These are phyloP conservation scores for Oryzias woworae DNA, from an alignment of 2,113 vertebrate species.

Conservation along the genomic window DNA sequence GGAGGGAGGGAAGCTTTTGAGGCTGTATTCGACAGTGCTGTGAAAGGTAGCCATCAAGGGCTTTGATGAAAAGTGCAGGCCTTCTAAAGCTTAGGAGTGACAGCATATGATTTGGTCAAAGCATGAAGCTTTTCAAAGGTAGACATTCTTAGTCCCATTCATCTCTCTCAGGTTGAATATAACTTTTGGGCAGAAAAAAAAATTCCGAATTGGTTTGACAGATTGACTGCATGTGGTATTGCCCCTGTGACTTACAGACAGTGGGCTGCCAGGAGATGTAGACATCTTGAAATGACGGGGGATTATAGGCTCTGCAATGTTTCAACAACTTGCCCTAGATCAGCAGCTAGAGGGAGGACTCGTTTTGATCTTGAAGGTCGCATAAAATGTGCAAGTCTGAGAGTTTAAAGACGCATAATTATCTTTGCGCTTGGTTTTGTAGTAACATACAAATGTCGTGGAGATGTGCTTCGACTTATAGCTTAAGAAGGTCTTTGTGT, in stretches of 20 bases:
- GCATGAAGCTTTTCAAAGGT: conserved; percentile 74
- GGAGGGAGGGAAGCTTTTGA: conserved; percentile 71
- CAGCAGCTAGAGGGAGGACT: conserved; percentile 17
- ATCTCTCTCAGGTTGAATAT: conserved; percentile 60
- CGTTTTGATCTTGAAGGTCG: conserved; percentile 30
- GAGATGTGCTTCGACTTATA: too few relatives aligned
- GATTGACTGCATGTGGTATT: conserved; percentile 63
- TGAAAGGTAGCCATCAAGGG: conserved; percentile 77
- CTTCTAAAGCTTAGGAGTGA: conserved; percentile 76
- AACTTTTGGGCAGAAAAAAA: conserved; percentile 68
- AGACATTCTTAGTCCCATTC: conserved; percentile 68
- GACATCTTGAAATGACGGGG: conserved; percentile 57
- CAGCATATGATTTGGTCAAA: conserved; percentile 81
- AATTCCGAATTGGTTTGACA: conserved; percentile 66
- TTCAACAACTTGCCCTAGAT: conserved; percentile 28
- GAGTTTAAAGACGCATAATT: conserved; percentile 27
- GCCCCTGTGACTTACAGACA: conserved; percentile 59
- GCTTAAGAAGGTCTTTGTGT: too few relatives aligned
- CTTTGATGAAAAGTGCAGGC: conserved; percentile 79
- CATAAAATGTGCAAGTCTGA: conserved; percentile 17
- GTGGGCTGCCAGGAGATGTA: conserved; percentile 44
- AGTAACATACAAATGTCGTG: background rate
- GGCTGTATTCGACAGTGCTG: conserved; percentile 70
- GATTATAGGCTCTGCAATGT: conserved; percentile 43
- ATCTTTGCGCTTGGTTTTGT: conserved; percentile 7